A percentile compares a stretch with the other conserved stretches of the same genome.
These are phyloP conservation scores for Lepidurus packardi DNA, from an alignment of 1,140 invertebrate species.

Conservation along the genomic window DNA sequence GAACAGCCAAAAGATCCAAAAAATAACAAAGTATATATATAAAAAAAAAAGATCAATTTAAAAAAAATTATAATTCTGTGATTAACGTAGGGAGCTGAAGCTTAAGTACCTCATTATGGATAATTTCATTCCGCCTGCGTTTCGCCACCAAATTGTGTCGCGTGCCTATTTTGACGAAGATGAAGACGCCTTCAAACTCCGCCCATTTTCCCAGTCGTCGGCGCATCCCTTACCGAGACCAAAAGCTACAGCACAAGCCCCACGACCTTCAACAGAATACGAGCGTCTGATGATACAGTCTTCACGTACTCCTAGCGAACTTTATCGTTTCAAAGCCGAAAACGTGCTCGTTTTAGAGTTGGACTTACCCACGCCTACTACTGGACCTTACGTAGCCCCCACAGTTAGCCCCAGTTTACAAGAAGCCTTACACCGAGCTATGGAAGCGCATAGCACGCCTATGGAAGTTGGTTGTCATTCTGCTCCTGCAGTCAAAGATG, in stretches of 20 bases:
- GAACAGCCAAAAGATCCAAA: too few species aligned
- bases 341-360: conserved; percentile 77
- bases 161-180: conserved; percentile 79
- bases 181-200: conserved; percentile 70
- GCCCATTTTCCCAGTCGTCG: conserved; percentile 46
- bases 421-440: conserved; percentile 65
- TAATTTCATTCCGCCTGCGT: conserved; percentile 91
- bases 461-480: conserved; percentile 61
- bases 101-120: conserved; percentile 85
- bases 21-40: too few species aligned
- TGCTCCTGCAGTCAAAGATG: conserved; percentile 35
- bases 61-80: too few species aligned
- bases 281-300: conserved; percentile 16
- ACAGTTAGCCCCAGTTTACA: conserved; percentile 63
- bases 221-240: conserved; percentile 41
- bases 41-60: too few species aligned
- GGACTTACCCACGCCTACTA: conserved; percentile 70
- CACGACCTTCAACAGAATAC: conserved; percentile 23
- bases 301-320: conserved; percentile 4
- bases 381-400: conserved; percentile 68
- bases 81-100: conserved; percentile 58
- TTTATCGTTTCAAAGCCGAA: conserved; percentile 58
- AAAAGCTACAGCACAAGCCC: conserved; percentile 24
- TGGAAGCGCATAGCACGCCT: conserved; percentile 61
- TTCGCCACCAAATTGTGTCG: conserved; percentile 73